Evolutionary conservation across 2,113 vertebrate species (phyloP).

Genomic region (Terrapene triunguis): DNA sequence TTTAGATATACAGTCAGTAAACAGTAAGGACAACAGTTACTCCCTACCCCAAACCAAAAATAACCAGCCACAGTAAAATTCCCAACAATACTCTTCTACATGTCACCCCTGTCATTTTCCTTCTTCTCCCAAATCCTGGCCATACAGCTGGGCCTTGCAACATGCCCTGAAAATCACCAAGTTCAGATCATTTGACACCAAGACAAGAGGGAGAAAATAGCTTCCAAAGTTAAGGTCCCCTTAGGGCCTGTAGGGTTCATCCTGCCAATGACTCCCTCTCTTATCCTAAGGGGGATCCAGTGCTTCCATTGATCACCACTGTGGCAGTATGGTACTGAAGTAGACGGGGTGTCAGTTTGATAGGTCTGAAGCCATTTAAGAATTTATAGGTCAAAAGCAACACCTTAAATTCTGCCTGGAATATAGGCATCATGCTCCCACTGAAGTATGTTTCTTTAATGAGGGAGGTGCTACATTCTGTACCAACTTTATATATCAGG

Average conservation of each 20-base stretch:
- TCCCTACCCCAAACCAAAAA: not conserved
- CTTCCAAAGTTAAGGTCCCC: not conserved
- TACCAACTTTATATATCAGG: not conserved
- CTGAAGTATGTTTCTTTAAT: not conserved
- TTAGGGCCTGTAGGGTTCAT: not conserved
- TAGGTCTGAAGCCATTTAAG: not conserved
- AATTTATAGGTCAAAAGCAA: not conserved
- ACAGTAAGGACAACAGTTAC: not conserved
- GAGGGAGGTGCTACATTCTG: not conserved
- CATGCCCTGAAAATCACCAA: not conserved
- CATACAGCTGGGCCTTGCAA: not conserved
- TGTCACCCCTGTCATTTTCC: not conserved
- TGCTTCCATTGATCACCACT: not conserved
- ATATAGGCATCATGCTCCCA: not conserved
- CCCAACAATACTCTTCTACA: rapidly evolving
- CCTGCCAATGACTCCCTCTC: not conserved
- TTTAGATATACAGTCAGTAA: not conserved
- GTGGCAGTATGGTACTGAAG: not conserved
- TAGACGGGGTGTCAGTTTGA: not conserved
- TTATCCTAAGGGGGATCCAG: not conserved
- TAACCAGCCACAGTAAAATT: not conserved
- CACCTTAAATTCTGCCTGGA: not conserved
- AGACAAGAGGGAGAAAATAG: not conserved
- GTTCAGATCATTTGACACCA: not conserved
- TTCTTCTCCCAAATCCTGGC: not conserved